Evolutionary conservation across 2,113 vertebrate species (phyloP).

Genomic region (Gila orcuttii): DNA sequence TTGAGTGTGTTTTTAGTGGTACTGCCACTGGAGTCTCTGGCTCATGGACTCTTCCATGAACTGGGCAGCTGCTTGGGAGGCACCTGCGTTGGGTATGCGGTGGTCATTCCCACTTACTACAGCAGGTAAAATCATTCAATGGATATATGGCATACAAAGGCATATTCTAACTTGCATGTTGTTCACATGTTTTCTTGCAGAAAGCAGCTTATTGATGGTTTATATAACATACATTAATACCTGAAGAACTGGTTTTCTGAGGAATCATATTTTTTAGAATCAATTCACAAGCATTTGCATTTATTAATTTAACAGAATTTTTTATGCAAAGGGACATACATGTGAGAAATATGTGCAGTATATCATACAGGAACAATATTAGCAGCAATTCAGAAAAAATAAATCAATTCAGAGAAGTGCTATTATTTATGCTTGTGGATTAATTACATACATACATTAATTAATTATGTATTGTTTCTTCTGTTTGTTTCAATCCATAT

Average conservation of each 20-base stretch:
- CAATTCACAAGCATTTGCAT: not conserved
- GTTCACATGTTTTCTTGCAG: not conserved
- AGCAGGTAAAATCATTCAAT: conserved; percentile 82
- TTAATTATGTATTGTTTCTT: not conserved
- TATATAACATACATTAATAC: not conserved
- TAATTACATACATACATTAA: too few relatives aligned
- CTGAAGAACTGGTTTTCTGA: not conserved
- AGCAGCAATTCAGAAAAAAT: not conserved
- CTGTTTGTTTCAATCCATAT: not conserved
- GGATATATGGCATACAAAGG: not conserved
- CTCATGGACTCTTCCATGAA: conserved; percentile 91
- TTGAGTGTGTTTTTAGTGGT: conserved; percentile 91
- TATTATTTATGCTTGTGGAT: not conserved
- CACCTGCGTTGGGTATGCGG: conserved; percentile 92
- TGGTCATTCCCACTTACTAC: conserved; percentile 93
- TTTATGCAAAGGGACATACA: not conserved
- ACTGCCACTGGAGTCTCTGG: conserved; percentile 92
- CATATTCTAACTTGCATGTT: not conserved
- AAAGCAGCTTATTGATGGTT: not conserved
- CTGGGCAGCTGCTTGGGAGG: conserved; percentile 93
- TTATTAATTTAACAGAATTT: too few relatives aligned
- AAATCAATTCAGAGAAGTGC: not conserved
- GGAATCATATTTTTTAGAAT: not conserved
- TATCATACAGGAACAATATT: not conserved
- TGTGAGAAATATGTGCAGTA: not conserved